Evolutionary conservation across 2,888 invertebrate species (phyloP), one percentile per base, ranked within the genome.

Genomic region (Flabesymbios commensalis): DNA sequence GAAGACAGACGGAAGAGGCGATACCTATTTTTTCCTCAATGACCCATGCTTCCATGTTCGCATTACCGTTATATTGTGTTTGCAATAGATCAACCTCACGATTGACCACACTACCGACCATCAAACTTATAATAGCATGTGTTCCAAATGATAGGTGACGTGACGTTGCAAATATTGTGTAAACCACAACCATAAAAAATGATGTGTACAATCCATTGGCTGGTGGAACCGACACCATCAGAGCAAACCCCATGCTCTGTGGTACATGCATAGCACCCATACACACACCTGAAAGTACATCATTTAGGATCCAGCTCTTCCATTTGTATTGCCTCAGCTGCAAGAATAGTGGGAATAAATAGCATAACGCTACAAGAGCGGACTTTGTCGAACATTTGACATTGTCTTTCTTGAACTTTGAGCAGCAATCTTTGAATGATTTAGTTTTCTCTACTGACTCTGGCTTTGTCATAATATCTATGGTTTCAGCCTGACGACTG

Each of bases 111-210:
- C 75, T 72, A 0, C 75, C 78, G 0, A 77, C 74, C 71, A 81
- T 74, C 3, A 81, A 67, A 60, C 78, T 78, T 0, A 78, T 75
- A 17, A 81, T 74, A 4, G 81, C 78, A 60, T 79, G 79, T 14
- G 79, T 80, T 17, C 80, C 81, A 86, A 93, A 90, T 2, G 94
- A 94, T 41, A 91, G 88, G 77, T 95, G 94, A 43, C 88, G 87
- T 0, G 94, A 93, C 0, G 93, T 93, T 47, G 93, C 94, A 70
- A 94, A 88, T 60, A 93, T 79, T 64, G 90, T 88, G 80, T 95
- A 94, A 22, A 93, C 83, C 3, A 94, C 84, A 0, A 92, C 91
- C 0, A 94, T 92, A 83, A 94, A 93, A 83, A 94, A 92, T 0
- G 93, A 93, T 88, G 93, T 92, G 81, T 93, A 93, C 41, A 87